A percentile compares a stretch with the other conserved stretches of the same genome.
Evolutionary conservation across 2,113 vertebrate genomes (phyloP).

Genomic region (Alethe castanea): DNA sequence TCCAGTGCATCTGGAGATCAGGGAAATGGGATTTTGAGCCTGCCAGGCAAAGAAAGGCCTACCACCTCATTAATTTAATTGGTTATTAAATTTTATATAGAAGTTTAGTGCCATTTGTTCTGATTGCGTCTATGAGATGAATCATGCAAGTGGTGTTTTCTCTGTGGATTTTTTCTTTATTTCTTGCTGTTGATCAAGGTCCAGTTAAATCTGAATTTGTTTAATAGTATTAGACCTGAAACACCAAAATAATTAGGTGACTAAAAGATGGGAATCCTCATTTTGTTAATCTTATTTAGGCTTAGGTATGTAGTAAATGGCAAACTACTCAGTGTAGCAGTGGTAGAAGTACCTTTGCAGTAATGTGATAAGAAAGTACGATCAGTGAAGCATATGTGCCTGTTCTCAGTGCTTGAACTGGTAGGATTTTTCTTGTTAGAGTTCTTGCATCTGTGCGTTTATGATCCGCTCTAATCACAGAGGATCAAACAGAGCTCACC

Average conservation of each 20-base stretch:
- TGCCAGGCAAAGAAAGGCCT: not conserved
- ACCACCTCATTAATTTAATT: not conserved
- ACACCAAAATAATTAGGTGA: not conserved
- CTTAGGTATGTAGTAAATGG: not conserved
- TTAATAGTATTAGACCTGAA: not conserved
- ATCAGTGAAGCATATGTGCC: not conserved
- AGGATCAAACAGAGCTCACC: not conserved
- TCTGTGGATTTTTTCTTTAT: fast-evolving
- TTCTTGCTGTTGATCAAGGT: not conserved
- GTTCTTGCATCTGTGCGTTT: not conserved
- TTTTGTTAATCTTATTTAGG: not conserved
- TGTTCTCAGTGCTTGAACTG: not conserved
- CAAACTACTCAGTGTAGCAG: not conserved
- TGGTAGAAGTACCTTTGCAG: not conserved
- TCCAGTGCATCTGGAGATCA: not conserved
- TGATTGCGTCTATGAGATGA: not conserved
- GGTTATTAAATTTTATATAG: not conserved
- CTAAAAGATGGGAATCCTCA: not conserved
- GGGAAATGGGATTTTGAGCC: not conserved
- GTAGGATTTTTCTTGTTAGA: not conserved
- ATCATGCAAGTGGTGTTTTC: not conserved
- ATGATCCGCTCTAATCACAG: not conserved
- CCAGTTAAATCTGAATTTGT: not conserved
- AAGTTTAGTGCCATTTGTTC: not conserved
- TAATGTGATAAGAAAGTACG: not conserved